A percentile compares a stretch with the other conserved stretches of the same genome.
Conservation (phyloP, 37 sponge, comb jelly and placozoan species). For the Cliona cf. orientalis region DNA sequence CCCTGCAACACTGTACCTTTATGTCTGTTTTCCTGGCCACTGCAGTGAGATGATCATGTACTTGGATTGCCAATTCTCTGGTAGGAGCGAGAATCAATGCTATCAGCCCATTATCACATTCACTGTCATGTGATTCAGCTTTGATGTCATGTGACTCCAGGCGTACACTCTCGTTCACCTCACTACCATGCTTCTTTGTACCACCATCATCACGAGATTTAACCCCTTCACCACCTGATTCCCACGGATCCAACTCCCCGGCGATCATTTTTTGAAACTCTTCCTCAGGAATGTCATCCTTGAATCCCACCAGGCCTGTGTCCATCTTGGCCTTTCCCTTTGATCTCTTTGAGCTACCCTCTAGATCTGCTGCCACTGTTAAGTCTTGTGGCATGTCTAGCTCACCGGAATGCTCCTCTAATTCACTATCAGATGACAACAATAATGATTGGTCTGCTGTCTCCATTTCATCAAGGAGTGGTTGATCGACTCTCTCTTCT, state of each 20-base stretch:
- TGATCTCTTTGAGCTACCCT: neutral
- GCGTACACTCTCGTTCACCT: neutral
- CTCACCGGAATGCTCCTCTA: too few relatives aligned
- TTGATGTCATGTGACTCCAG: neutral
- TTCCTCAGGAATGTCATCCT: slow-evolving; percentile 71
- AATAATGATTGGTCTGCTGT: too few relatives aligned
- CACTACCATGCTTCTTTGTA: neutral
- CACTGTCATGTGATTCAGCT: neutral
- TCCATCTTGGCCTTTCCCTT: neutral
- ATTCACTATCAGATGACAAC: too few relatives aligned
- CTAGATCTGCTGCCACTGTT: too few relatives aligned
- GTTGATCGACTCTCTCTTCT: too few relatives aligned
- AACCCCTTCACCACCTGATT: neutral
- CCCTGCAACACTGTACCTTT: slow-evolving; percentile 71
- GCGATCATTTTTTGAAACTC: slow-evolving; percentile 58
- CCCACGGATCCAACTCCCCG: neutral
- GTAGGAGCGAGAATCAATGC: slow-evolving; percentile 93
- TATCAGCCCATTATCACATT: slow-evolving; percentile 8
- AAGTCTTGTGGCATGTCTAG: too few relatives aligned
- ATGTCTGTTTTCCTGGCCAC: slow-evolving; percentile 83
- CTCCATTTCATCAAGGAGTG: too few relatives aligned
- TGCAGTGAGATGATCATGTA: slow-evolving; percentile 72
- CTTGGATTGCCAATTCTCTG: slow-evolving; percentile 93
- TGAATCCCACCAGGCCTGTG: slow-evolving; percentile 8
- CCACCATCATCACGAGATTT: too few relatives aligned